A percentile compares a stretch with the other conserved stretches of the same genome.
phyloP scores from a whole-genome alignment of 1,140 invertebrate genomes.

The Drosophila leontia region DNA sequence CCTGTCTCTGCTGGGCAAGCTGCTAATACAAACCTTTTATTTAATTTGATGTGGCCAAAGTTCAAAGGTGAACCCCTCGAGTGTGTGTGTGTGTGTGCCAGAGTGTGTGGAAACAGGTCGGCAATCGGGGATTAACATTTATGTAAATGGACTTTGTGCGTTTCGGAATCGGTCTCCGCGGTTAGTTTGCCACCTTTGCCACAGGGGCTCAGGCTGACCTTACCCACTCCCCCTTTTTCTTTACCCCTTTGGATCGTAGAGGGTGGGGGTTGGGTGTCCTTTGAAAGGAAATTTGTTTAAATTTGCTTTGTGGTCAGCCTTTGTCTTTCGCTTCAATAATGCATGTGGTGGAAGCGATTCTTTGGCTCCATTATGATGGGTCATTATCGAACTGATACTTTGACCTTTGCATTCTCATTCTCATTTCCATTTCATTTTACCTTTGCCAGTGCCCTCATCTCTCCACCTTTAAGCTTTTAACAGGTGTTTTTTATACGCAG shows the following conservation, averaged over 20 bases:
- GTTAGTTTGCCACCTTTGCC: slow-evolving; percentile 6
- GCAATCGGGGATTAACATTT: slow-evolving; percentile 59
- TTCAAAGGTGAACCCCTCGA: slow-evolving; percentile 62
- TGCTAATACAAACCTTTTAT: slow-evolving; percentile 72
- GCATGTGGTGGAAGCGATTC: slow-evolving; percentile 23
- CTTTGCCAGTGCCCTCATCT: not conserved
- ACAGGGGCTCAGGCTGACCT: not conserved
- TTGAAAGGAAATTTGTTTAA: slow-evolving; percentile 48
- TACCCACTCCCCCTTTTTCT: not conserved
- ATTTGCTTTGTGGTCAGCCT: slow-evolving; percentile 56
- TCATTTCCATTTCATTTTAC: not conserved
- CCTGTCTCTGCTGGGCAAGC: slow-evolving; percentile 9
- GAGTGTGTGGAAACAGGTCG: slow-evolving; percentile 7
- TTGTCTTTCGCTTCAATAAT: slow-evolving; percentile 46
- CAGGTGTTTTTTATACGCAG: not conserved
- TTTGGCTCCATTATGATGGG: slow-evolving; percentile 44
- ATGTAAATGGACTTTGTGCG: slow-evolving; percentile 71
- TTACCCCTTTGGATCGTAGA: not conserved
- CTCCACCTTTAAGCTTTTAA: not conserved
- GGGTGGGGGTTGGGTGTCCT: not conserved
- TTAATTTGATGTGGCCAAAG: slow-evolving; percentile 73
- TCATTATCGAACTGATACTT: slow-evolving; percentile 51
- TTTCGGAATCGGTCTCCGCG: slow-evolving; percentile 26
- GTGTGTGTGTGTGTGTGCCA: slow-evolving; percentile 11
- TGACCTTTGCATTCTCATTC: slow-evolving; percentile 32